Evolutionary conservation across 1,140 invertebrate genomes (phyloP), one percentile per base, ranked within the genome.

Genomic region (Trachelipus rathkii): DNA sequence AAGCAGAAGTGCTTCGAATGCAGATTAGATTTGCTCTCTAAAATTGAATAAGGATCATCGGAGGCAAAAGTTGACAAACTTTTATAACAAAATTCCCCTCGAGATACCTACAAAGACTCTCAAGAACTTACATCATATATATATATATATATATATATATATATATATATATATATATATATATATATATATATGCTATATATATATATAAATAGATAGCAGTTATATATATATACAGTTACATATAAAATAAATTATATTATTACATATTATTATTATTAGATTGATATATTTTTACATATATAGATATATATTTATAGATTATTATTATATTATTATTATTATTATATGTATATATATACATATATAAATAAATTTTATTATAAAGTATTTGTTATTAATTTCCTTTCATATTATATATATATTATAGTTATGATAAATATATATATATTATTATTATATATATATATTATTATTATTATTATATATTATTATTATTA

Each of bases 121-220:
- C 50, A 60, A 19, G 2, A 60, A 13, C 19, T 15, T 19, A 60
- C 50, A 13, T 15, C 50, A 19, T 60, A 19, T 60, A 60, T 60
- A 19, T 60, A 60, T 60, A 60, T 60, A 60, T 60, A 60, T 60
- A 60, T 60, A 60, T 60, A 60, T 60, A 60, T 60, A 60, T 60
- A 60, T 60, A 60, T 60, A 60, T 60, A 60, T 60, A 60, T 60
- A 60, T 60, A 60, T 60, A 60, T 60, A 60, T 60, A 60, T 60
- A 60, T 60, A 60, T 15, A 19, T 19, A 19, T 33, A 33, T 33
- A 33, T 33, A 33, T 33, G 6, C n/a, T 33, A 33, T 33, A 33
- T 33, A 19, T 19, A 60, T 60, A 60, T 60, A 60, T 60, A 60
- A 4, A 60, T 60, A 60, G 2, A 60, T 60, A 60, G n/a, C n/a